Base-by-base conservation (phyloP, 64 coral and sea anemone genomes). In the Stylophora pistillata region DNA sequence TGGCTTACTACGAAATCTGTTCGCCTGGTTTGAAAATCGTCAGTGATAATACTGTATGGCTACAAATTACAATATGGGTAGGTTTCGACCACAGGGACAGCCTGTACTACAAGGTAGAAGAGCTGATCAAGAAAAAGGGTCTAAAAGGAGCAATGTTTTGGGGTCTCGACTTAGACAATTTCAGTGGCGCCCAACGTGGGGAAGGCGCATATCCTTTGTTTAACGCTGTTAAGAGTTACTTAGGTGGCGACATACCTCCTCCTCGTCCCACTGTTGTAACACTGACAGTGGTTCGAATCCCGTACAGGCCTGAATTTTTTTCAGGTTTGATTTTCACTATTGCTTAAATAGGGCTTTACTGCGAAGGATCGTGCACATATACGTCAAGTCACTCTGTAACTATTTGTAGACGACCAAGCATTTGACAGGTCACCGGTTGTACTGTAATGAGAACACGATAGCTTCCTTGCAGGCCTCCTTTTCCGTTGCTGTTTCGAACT, bases 1-100 rank as follows among this genome's bases (percentile, higher is more conserved):
- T 94, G 41, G 76, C 92, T 2, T 94, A 94, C 34, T 94, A 94
- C 78, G 92, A 94, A 60, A 84, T 94, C 55, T 94, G 92, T 53
- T 76, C 76, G 13, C 64, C 89, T 69, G 66, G 53, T 0, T 81
- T 74, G 9, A 78, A 56, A 9, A 73, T 81, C n/a, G 79, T 68
- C 25, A 66, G 34, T 2, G 5, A 86, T 10, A 91, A 77, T 33
- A 63, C 89, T 80, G 1, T 91, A 86, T 53, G 89, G 89, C 20
- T 85, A 85, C n/a, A 15, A 65, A 9, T 21, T 69, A 21, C 33
- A 12, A 82, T 61, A 7, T 91, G 89, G 89, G 58, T 91, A 9
- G 89, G 89, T 23, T 91, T 78, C 53, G 89, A 91, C 71, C 57
- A 85, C 13, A 28, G 56, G 30, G 20, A 74, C 52, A 94, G 93